phyloP scores from a whole-genome alignment of 2,113 vertebrate species.

The cat (Felis catus) region DNA sequence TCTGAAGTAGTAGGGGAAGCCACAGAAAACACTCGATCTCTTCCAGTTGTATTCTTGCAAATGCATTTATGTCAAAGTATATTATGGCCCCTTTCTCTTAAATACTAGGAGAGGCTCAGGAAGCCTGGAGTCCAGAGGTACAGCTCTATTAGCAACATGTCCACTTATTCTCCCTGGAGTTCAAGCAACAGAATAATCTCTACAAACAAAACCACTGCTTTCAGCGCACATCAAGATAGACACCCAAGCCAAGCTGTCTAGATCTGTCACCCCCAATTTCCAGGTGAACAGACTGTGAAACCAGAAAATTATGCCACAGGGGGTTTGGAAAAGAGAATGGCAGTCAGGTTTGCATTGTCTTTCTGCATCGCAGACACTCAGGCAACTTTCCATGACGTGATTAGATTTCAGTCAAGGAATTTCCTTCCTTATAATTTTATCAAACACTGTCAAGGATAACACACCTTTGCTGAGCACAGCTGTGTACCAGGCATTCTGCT shows the following conservation, averaged over 20 bases:
- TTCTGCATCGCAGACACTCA: not conserved
- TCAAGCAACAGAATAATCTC: not conserved
- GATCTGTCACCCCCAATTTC: not conserved
- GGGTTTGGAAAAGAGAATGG: not conserved
- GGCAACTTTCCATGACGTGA: not conserved
- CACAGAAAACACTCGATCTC: not conserved
- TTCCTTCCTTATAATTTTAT: not conserved
- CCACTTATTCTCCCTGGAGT: not conserved
- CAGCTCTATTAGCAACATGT: not conserved
- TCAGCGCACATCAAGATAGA: not conserved
- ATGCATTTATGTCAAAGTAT: not conserved
- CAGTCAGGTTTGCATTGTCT: not conserved
- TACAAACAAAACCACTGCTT: not conserved
- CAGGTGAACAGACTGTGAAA: not conserved
- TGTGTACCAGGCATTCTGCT: not conserved
- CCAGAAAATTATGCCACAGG: not conserved
- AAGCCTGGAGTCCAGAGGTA: not conserved
- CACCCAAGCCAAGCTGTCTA: not conserved
- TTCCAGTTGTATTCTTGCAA: not conserved
- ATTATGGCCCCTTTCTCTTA: not conserved
- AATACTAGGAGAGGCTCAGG: not conserved
- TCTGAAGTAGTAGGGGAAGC: not conserved
- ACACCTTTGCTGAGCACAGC: not conserved
- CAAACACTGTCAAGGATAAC: not conserved
- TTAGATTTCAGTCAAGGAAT: not conserved